Percentiles rank a stretch among this genome's conserved stretches.
These are phyloP conservation scores for Tachysurus vachellii DNA, from an alignment of 2,113 vertebrate genomes.

Conservation along the genomic window DNA sequence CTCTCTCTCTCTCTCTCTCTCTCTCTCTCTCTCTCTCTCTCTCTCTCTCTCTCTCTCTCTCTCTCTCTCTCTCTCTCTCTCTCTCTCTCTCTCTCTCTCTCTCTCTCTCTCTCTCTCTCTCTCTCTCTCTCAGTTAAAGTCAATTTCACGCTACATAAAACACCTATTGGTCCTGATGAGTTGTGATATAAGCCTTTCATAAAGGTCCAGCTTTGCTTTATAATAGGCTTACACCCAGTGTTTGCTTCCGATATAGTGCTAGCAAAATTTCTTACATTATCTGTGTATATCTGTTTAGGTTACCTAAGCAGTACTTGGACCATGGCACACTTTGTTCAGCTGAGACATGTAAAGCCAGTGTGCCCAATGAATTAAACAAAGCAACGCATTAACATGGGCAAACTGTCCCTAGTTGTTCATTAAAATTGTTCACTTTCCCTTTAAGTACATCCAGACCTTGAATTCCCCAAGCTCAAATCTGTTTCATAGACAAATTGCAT, in stretches of 20 bases:
- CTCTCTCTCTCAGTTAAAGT: background rate
- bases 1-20: too few relatives aligned
- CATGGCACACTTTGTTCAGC: background rate
- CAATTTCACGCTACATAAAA: background rate
- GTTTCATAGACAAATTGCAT: slow-evolving; percentile 56
- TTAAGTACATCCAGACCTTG: slow-evolving; percentile 47
- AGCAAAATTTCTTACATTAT: background rate
- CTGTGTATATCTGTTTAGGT: background rate
- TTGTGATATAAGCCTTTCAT: background rate
- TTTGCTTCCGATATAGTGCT: background rate
- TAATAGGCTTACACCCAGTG: background rate
- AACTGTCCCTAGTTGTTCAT: slow-evolving; percentile 42
- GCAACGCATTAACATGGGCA: slow-evolving; percentile 28
- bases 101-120: too few relatives aligned
- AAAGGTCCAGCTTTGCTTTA: too few relatives aligned
- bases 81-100: too few relatives aligned
- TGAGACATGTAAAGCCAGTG: background rate
- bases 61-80: too few relatives aligned
- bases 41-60: too few relatives aligned
- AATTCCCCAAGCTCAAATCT: slow-evolving; percentile 44
- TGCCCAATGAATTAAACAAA: background rate
- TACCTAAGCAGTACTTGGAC: background rate
- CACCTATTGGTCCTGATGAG: background rate
- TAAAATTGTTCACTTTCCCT: slow-evolving; percentile 33
- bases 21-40: too few relatives aligned